phyloP scores from a whole-genome alignment of 2,797 vertebrate species.

The Centroberyx gerrardi region DNA sequence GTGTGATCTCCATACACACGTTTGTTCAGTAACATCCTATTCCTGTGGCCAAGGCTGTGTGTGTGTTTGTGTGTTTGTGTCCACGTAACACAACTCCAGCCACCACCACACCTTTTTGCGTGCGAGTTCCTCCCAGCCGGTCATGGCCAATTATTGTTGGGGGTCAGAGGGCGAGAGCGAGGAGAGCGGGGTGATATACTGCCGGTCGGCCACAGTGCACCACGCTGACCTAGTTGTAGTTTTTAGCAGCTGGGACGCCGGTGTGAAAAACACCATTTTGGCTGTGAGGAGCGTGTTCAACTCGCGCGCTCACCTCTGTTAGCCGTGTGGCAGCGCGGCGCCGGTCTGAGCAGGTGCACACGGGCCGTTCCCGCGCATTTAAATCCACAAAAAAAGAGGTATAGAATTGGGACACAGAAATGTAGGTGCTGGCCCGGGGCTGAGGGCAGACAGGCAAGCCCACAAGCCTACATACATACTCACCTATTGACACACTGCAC shows the following conservation, averaged over 20 bases:
- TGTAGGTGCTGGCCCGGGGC: constrained; percentile 6
- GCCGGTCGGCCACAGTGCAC: constrained; percentile 18
- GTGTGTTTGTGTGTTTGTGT: neutral
- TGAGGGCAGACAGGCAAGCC: neutral
- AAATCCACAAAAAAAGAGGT: neutral
- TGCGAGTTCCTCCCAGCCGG: constrained; percentile 4
- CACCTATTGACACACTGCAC: constrained; percentile 69
- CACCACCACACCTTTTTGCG: constrained; percentile 13
- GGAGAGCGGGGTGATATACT: constrained; percentile 39
- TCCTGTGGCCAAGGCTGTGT: neutral
- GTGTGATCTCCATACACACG: constrained; percentile 25
- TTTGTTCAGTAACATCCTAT: constrained; percentile 8
- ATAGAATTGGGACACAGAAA: constrained; percentile 28
- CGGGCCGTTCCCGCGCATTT: neutral
- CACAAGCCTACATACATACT: constrained; percentile 34
- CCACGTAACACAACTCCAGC: constrained; percentile 52
- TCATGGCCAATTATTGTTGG: constrained; percentile 31
- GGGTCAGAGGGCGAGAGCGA: constrained; percentile 42
- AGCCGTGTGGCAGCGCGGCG: too few relatives aligned
- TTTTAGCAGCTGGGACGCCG: constrained; percentile 17
- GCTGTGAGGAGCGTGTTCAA: neutral
- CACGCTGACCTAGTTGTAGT: constrained; percentile 35
- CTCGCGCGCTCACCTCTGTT: neutral
- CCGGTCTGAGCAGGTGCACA: neutral
- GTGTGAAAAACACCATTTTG: constrained; percentile 12